Conservation (phyloP, 2,888 invertebrate genomes). For the Dorcus hopei region DNA sequence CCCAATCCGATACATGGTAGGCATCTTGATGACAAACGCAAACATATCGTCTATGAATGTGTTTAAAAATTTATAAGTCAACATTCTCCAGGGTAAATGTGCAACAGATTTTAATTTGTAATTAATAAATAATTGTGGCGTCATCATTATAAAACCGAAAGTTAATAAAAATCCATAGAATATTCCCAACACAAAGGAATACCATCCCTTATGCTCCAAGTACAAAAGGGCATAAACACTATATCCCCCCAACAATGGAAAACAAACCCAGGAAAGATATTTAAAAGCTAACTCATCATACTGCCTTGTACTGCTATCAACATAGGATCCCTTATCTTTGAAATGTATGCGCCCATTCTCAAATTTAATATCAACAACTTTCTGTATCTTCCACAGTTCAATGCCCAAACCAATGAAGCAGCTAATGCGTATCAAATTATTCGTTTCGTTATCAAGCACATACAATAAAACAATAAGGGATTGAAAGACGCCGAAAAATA, state of each 20-base stretch:
- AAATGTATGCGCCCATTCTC: slow-evolving; percentile 77
- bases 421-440: slow-evolving; percentile 90
- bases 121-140: slow-evolving; percentile 99
- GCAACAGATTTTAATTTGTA: slow-evolving; percentile 99
- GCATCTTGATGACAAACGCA: slow-evolving; percentile 99
- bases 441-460: slow-evolving; percentile 98
- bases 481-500: slow-evolving; percentile 98
- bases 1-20: slow-evolving; percentile 95
- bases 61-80: slow-evolving; percentile 98
- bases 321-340: slow-evolving; percentile 95
- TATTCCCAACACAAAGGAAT: slow-evolving; percentile 95
- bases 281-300: slow-evolving; percentile 95
- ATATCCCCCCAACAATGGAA: slow-evolving; percentile 91
- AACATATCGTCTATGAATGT: slow-evolving; percentile 99
- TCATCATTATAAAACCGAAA: slow-evolving; percentile 99
- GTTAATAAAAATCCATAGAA: slow-evolving; percentile 96
- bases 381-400: slow-evolving; percentile 99
- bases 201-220: slow-evolving; percentile 98
- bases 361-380: slow-evolving; percentile 82
- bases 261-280: slow-evolving; percentile 94
- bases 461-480: slow-evolving; percentile 92
- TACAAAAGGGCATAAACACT: slow-evolving; percentile 93
- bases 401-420: slow-evolving; percentile 93
- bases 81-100: slow-evolving; percentile 99
- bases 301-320: slow-evolving; percentile 86